Percentiles rank a stretch among this genome's conserved stretches.
phyloP scores from a whole-genome alignment of 2,113 vertebrate genomes.

The Calonectris borealis region DNA sequence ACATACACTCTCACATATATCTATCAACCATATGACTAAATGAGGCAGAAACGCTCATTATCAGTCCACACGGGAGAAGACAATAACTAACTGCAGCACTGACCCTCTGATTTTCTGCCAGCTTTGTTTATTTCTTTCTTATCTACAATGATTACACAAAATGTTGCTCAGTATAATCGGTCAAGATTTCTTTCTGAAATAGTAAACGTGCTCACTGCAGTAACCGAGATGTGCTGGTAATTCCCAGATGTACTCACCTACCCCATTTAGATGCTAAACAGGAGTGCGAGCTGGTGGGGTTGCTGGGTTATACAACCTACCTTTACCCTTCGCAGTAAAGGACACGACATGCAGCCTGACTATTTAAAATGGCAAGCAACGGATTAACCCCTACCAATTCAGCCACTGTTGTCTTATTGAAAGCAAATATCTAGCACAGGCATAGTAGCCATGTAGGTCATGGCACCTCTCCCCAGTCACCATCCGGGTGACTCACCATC shows the following conservation, averaged over 20 bases:
- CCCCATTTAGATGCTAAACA: background rate
- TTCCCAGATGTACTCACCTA: background rate
- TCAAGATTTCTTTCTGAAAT: background rate
- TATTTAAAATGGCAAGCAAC: background rate
- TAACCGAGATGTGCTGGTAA: background rate
- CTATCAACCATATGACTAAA: background rate
- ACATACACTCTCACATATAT: background rate
- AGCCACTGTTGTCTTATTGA: background rate
- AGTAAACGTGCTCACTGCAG: background rate
- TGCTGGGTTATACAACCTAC: background rate
- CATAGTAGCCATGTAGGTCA: fast-evolving
- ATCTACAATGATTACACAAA: background rate
- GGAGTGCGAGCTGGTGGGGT: background rate
- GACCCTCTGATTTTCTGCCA: background rate
- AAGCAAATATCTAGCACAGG: background rate
- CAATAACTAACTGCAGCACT: background rate
- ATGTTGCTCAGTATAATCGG: background rate
- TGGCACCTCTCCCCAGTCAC: background rate
- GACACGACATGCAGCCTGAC: background rate
- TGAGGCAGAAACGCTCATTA: background rate
- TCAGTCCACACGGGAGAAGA: background rate
- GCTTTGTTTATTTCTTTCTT: background rate
- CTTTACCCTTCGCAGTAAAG: background rate
- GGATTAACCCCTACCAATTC: background rate
- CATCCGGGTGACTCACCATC: background rate